phyloP scores from a whole-genome alignment of 1,140 invertebrate species.

The Pachypsylla venusta region DNA sequence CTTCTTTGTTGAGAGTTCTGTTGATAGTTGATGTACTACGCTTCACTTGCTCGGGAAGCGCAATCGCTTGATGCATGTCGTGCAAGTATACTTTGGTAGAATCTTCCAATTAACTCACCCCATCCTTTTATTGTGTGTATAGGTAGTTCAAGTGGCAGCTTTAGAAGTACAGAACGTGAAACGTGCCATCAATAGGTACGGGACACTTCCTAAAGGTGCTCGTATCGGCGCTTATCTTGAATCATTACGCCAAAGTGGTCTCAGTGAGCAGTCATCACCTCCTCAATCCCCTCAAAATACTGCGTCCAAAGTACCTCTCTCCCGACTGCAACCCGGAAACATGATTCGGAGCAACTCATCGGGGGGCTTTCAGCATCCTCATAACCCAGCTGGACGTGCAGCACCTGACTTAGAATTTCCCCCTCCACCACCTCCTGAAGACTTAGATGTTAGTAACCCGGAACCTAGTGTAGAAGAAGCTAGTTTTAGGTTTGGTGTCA shows the following conservation, averaged over 20 bases:
- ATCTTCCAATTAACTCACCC: not conserved
- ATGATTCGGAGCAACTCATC: constrained; percentile 75
- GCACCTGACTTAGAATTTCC: constrained; percentile 66
- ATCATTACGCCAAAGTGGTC: constrained; percentile 66
- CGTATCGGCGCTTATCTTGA: constrained; percentile 90
- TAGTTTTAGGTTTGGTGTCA: constrained; percentile 53
- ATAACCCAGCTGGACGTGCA: constrained; percentile 26
- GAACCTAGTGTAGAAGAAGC: constrained; percentile 52
- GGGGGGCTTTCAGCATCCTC: constrained; percentile 45
- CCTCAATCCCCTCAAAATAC: constrained; percentile 13
- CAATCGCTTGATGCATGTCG: too few species aligned
- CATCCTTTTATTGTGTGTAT: not conserved
- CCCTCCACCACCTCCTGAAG: constrained; percentile 49
- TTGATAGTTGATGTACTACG: too few species aligned
- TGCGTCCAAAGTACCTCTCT: constrained; percentile 27
- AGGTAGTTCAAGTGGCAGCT: constrained; percentile 59
- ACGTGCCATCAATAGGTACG: constrained; percentile 89
- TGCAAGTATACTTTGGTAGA: too few species aligned
- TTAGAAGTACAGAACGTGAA: constrained; percentile 94
- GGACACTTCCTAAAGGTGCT: constrained; percentile 87
- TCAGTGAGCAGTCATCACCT: constrained; percentile 21
- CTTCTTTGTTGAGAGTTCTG: too few species aligned
- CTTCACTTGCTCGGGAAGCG: too few species aligned
- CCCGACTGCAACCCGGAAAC: constrained; percentile 44
- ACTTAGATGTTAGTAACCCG: constrained; percentile 44